Percentiles rank a stretch among this genome's conserved stretches.
These are phyloP conservation scores for Epinotia bilunana DNA, from an alignment of 2,888 invertebrate genomes.

Conservation along the genomic window DNA sequence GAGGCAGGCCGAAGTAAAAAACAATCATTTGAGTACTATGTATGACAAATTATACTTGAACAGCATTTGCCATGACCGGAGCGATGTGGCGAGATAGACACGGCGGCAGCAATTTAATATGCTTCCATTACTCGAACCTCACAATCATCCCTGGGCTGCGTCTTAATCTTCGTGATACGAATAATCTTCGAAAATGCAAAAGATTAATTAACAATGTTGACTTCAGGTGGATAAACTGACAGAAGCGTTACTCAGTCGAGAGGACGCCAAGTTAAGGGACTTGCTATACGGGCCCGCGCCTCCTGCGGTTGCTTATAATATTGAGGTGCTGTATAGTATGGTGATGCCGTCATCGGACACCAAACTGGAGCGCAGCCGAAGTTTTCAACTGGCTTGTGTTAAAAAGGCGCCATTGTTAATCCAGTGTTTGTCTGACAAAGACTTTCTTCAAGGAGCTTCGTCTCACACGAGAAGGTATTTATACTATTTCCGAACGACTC, in stretches of 20 bases:
- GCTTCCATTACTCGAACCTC: not conserved
- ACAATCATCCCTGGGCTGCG: not conserved
- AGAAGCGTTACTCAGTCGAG: constrained; percentile 74
- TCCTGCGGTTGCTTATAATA: constrained; percentile 79
- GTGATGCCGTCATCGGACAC: constrained; percentile 96
- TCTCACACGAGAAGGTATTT: constrained; percentile 77
- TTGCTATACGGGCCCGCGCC: constrained; percentile 79
- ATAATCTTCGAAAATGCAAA: not conserved
- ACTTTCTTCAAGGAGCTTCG: constrained; percentile 77
- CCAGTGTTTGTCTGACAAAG: constrained; percentile 78
- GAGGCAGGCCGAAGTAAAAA: too few species aligned
- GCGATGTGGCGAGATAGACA: not conserved
- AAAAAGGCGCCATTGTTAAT: constrained; percentile 82
- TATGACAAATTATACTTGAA: too few species aligned
- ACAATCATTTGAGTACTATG: too few species aligned
- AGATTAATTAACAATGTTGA: constrained; percentile 21
- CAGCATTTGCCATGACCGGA: not conserved
- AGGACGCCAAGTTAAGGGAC: constrained; percentile 74
- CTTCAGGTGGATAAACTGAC: constrained; percentile 74
- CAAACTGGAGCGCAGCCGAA: constrained; percentile 87
- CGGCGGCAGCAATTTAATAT: not conserved
- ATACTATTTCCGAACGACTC: not conserved
- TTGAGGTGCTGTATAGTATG: constrained; percentile 91
- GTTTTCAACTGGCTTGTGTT: constrained; percentile 85
- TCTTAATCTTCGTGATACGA: not conserved